phyloP scores from a whole-genome alignment of 2,113 vertebrate species.

The Alligator sinensis region DNA sequence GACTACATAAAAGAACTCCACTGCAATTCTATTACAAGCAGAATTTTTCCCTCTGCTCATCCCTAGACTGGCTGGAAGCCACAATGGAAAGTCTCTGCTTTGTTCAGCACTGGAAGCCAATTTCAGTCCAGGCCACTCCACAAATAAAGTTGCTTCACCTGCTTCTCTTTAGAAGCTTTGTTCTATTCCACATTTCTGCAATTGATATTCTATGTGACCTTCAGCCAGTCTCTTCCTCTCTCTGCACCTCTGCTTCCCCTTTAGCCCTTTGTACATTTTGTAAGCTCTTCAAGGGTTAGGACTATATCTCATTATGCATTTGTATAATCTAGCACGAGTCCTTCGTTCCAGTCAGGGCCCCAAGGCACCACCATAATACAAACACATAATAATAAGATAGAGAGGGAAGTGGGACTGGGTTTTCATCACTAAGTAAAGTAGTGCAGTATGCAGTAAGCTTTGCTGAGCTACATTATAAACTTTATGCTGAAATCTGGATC shows the following conservation, averaged over 20 bases:
- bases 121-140: neutral
- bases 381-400: neutral
- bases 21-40: neutral
- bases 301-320: neutral
- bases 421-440: neutral
- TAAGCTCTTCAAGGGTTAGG: neutral
- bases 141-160: neutral
- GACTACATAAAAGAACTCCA: conserved; percentile 55
- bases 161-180: neutral
- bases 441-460: neutral
- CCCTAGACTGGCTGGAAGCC: neutral
- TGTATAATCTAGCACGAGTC: neutral
- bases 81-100: neutral
- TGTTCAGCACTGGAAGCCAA: neutral
- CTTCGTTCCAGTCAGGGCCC: neutral
- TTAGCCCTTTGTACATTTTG: neutral
- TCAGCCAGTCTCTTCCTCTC: neutral
- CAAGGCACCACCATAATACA: neutral
- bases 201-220: neutral
- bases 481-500: neutral
- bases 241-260: neutral
- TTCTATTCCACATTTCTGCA: neutral
- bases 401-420: neutral
- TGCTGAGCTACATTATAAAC: neutral
- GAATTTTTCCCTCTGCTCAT: conserved; percentile 49